These are phyloP conservation scores for Edolisoma coerulescens DNA, from an alignment of 2,113 vertebrate species.

Conservation along the genomic window DNA sequence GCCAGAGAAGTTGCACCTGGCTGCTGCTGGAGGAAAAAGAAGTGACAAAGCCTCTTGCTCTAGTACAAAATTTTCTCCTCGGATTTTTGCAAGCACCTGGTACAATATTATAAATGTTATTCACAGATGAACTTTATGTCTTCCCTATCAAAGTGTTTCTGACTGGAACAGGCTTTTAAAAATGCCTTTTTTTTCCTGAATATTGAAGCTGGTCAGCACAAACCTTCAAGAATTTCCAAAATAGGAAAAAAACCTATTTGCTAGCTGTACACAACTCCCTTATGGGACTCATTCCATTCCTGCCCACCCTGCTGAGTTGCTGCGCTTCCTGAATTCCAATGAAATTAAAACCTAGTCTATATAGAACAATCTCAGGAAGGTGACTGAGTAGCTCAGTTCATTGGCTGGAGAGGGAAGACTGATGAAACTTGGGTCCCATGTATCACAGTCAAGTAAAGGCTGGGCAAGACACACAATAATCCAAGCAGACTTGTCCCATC, in stretches of 20 bases:
- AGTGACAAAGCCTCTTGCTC: neutral
- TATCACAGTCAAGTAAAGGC: neutral
- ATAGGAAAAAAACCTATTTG: conserved; percentile 13
- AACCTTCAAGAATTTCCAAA: conserved; percentile 50
- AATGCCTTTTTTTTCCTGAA: neutral
- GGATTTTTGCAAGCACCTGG: neutral
- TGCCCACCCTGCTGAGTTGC: conserved; percentile 8
- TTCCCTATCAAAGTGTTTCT: neutral
- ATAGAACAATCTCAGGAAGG: conserved; percentile 27
- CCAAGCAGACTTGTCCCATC: neutral
- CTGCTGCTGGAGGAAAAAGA: neutral
- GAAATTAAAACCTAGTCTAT: conserved; percentile 13
- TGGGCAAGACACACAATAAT: neutral
- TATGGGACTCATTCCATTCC: conserved; percentile 40
- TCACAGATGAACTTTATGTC: neutral
- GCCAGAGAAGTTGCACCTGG: neutral
- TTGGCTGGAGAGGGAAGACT: neutral
- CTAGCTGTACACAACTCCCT: conserved; percentile 11
- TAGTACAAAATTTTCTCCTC: neutral
- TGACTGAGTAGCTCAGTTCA: neutral
- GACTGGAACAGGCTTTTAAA: neutral
- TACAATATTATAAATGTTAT: neutral
- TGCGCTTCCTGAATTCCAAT: conserved; percentile 57
- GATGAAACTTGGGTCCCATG: neutral
- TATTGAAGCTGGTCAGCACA: neutral